Percentiles rank a stretch among this genome's conserved stretches.
These are phyloP conservation scores for Pangasius mekongensis DNA, from an alignment of 2,797 vertebrate genomes.

Conservation along the genomic window DNA sequence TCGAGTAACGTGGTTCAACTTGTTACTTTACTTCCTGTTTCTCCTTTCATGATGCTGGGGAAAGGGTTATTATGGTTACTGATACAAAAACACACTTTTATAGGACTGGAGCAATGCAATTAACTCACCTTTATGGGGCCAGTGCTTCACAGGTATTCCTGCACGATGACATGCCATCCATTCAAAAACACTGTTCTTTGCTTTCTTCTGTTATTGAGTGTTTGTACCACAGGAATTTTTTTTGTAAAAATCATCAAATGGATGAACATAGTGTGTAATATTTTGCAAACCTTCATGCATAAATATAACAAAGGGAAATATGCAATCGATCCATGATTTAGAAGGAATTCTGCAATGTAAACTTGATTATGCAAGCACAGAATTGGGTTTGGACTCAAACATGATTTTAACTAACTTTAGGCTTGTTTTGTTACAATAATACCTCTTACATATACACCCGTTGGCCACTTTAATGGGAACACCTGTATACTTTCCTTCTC, in stretches of 20 bases:
- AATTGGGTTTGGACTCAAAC: neutral
- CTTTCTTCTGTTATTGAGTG: neutral
- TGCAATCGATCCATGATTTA: neutral
- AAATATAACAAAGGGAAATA: neutral
- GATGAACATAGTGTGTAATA: neutral
- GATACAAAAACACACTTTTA: neutral
- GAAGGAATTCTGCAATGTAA: neutral
- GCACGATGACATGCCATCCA: neutral
- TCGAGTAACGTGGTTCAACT: neutral
- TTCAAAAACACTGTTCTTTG: neutral
- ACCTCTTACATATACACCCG: too few relatives aligned
- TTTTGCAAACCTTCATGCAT: neutral
- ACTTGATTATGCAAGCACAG: neutral
- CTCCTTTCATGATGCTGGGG: neutral
- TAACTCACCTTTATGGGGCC: neutral
- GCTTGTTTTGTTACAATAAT: neutral
- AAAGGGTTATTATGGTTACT: neutral
- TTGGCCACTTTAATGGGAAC: too few relatives aligned
- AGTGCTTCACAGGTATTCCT: neutral
- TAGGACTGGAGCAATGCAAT: neutral
- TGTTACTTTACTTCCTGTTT: neutral
- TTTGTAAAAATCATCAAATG: neutral
- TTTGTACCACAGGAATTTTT: neutral
- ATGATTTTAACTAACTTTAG: neutral
- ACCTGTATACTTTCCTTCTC: too few relatives aligned